phyloP scores from a whole-genome alignment of 1,140 invertebrate genomes.

The Saccostrea glomerata region DNA sequence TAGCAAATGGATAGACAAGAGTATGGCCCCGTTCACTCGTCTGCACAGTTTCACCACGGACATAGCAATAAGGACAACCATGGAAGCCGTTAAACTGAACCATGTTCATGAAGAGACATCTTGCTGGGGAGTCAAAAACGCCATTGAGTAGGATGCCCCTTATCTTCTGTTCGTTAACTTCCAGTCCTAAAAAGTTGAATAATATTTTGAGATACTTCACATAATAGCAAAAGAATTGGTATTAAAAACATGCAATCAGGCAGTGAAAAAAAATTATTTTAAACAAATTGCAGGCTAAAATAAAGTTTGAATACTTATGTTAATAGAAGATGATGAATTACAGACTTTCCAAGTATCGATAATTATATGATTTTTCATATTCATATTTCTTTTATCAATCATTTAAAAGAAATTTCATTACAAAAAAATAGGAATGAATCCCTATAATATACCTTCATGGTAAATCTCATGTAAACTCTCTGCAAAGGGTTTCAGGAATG shows the following conservation, averaged over 20 bases:
- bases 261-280: conserved; percentile 2
- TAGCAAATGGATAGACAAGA: not conserved
- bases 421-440: not conserved
- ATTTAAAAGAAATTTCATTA: not conserved
- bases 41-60: conserved; percentile 31
- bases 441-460: not conserved
- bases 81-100: conserved; percentile 43
- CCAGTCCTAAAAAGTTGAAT: not conserved
- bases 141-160: conserved; percentile 21
- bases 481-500: conserved; percentile 43
- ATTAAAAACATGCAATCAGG: not conserved
- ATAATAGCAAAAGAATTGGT: not conserved
- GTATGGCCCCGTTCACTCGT: conserved; percentile 36
- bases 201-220: not conserved
- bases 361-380: not conserved
- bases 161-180: not conserved
- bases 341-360: not conserved
- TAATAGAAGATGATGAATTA: not conserved
- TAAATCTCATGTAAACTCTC: conserved; percentile 14
- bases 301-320: not conserved
- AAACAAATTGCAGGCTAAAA: not conserved
- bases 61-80: conserved; percentile 42
- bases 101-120: conserved; percentile 45
- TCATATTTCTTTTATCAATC: not conserved
- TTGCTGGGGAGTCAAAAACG: conserved; percentile 44